These are phyloP conservation scores for Sula dactylatra DNA, from an alignment of 2,113 vertebrate species.

Conservation along the genomic window DNA sequence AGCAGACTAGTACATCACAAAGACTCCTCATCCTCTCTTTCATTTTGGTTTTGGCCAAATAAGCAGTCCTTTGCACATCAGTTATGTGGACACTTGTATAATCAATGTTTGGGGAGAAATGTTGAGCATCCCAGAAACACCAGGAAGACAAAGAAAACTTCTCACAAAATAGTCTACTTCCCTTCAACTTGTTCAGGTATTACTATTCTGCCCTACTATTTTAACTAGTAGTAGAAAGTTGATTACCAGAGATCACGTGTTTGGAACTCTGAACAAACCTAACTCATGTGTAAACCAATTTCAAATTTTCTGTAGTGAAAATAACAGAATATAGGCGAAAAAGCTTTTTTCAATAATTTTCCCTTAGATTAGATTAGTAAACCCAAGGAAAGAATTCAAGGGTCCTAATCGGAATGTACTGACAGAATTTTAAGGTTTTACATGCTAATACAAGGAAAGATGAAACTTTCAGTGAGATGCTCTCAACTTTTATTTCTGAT, in stretches of 20 bases:
- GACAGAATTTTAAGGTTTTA: neutral
- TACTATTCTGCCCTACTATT: neutral
- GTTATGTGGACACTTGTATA: neutral
- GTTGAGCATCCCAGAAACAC: neutral
- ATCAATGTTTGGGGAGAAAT: neutral
- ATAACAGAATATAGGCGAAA: neutral
- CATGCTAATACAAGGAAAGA: neutral
- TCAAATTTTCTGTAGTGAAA: conserved; percentile 17
- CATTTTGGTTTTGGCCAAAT: neutral
- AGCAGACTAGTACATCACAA: neutral
- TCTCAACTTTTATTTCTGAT: neutral
- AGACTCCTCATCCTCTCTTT: neutral
- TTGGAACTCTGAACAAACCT: neutral
- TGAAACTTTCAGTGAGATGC: neutral
- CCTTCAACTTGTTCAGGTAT: neutral
- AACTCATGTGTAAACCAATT: conserved; percentile 16
- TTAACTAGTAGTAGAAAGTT: neutral
- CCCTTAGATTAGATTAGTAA: neutral
- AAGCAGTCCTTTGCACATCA: neutral
- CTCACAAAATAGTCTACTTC: neutral
- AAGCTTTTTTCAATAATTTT: conserved; percentile 47
- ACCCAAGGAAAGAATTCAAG: neutral
- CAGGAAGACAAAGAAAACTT: neutral
- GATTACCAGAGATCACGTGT: neutral
- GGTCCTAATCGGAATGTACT: neutral